Conservation (phyloP, 2,797 vertebrate species). For the Alcedo quadribrachys region DNA sequence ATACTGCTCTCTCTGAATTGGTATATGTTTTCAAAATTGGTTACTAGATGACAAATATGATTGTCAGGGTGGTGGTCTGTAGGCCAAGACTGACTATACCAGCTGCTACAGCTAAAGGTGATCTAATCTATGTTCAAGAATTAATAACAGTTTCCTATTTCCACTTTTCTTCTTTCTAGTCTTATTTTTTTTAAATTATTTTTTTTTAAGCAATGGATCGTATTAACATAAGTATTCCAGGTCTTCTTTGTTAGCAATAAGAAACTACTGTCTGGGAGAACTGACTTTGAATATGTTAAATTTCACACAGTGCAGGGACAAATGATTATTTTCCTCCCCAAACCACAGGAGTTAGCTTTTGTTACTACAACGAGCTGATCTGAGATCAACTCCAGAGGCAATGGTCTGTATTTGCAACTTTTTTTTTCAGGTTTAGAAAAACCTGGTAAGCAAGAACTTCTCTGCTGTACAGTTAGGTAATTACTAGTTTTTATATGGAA, state of each 20-base stretch:
- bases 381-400: neutral
- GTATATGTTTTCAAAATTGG: neutral
- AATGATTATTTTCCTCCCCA: neutral
- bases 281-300: neutral
- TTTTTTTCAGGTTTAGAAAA: neutral
- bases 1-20: neutral
- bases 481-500: neutral
- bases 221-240: neutral
- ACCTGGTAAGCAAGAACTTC: neutral
- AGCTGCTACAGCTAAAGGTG: accelerated
- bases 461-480: neutral
- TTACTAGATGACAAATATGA: neutral
- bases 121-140: neutral
- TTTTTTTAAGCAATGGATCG: neutral
- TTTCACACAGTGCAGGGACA: neutral
- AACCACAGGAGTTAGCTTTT: neutral
- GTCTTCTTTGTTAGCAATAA: neutral
- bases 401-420: neutral
- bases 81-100: neutral
- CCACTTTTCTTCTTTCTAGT: neutral
- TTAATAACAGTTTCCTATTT: neutral
- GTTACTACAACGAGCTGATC: neutral
- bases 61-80: neutral
- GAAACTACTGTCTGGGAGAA: neutral
- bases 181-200: neutral